Conservation (phyloP, 2,888 invertebrate species). For the Agonopterix heracliana region DNA sequence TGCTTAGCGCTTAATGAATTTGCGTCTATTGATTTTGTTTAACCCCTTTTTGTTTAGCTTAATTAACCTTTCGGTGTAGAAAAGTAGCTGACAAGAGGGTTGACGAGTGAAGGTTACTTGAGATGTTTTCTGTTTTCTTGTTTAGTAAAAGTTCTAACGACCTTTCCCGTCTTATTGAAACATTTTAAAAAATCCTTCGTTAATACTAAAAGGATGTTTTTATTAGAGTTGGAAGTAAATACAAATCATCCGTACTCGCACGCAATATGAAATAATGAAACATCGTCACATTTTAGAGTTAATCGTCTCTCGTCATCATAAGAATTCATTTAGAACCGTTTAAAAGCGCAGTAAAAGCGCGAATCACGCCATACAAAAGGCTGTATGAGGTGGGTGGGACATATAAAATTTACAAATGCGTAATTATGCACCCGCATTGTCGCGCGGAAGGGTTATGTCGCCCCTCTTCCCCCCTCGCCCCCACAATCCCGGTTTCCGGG, state of each 20-base stretch:
- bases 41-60: conserved; percentile 75
- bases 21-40: conserved; percentile 75
- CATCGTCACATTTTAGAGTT: conserved; percentile 36
- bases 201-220: too few species aligned
- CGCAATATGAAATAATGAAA: too few species aligned
- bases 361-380: conserved; percentile 73
- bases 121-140: conserved; percentile 12
- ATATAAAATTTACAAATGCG: conserved; percentile 77
- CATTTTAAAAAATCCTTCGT: too few species aligned
- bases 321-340: conserved; percentile 59
- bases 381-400: conserved; percentile 69
- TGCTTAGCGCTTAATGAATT: conserved; percentile 75
- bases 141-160: neutral
- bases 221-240: too few species aligned
- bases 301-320: conserved; percentile 58
- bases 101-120: conserved; percentile 34
- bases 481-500: conserved; percentile 66
- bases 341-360: conserved; percentile 58
- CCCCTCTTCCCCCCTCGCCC: conserved; percentile 36
- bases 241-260: too few species aligned
- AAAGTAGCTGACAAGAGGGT: conserved; percentile 44
- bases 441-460: conserved; percentile 64
- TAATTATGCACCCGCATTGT: conserved; percentile 77
- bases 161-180: too few species aligned
- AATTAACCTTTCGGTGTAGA: conserved; percentile 72